Evolutionary conservation across 1,140 invertebrate genomes (phyloP), one percentile per base, ranked within the genome.

Genomic region (Drosophila kanapiae): DNA sequence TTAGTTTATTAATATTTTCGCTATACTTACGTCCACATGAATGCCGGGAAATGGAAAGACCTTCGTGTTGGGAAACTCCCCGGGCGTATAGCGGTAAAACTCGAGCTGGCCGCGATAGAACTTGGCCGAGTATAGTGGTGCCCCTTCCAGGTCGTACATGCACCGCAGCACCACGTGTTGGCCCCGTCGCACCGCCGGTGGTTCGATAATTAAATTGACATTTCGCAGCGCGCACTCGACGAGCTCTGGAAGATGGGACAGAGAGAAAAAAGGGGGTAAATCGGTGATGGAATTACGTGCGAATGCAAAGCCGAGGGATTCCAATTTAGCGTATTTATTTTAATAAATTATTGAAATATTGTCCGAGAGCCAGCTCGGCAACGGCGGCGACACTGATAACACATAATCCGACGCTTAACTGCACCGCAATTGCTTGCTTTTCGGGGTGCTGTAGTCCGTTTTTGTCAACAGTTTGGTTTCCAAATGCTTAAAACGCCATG

Each of bases 71-170:
- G 96, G 96, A 35, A 93, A 93, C 76, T 96, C 95, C 58, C 94
- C 95, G 0, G 96, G 96, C 5, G 96, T 95, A 84, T 95, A 97
- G 69, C 96, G 94, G 93, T 96, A 97, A 93, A 97, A 97, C 92
- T 97, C 96, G 76, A 95, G 94, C 80, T 94, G 95, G n/a, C 96
- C 96, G 58, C 96, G 94, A 93, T 96, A 96, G 95, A 96, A 96
- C 93, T 96, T 96, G 49, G 96, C 94, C 2, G 96, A 96, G 92
- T 97, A 97, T 33, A 97, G 94, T 7, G 95, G 95, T 11, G 95
- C 95, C 0, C 94, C 94, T 82, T 97, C 95, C 86, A 97, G 94
- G 91, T 97, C 95, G 91, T 97, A 96, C 72, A 94, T 94, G 93
- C 97, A 97, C 18, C 94, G 94, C 40, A 97, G 93, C 27, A 94